Percentiles rank a stretch among this genome's conserved stretches.
Conservation (phyloP, 1,140 invertebrate species). For the Hirudo medicinalis region DNA sequence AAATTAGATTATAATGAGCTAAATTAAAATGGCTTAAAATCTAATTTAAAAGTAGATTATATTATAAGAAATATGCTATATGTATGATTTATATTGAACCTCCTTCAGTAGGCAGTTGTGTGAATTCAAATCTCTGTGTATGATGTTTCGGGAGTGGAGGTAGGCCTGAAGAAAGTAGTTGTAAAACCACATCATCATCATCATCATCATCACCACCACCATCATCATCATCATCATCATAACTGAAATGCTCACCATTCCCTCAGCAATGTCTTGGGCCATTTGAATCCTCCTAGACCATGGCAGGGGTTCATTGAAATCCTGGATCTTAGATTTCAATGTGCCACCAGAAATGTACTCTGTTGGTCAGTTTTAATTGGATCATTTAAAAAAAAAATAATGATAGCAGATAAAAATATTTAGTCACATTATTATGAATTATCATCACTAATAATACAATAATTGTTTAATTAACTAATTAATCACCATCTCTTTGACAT, state of each 20-base stretch:
- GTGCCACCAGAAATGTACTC: constrained; percentile 39
- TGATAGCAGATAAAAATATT: background rate
- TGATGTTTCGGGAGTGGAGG: constrained; percentile 39
- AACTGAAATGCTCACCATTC: constrained; percentile 31
- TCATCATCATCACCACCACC: no score
- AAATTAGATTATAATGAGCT: no score
- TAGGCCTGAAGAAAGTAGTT: constrained; percentile 30
- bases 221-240: no score
- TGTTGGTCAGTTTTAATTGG: constrained; percentile 9
- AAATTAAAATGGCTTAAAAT: no score
- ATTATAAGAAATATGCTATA: background rate
- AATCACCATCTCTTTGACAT: no score
- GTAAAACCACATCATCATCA: no score
- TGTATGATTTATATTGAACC: no score
- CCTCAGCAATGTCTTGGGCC: constrained; percentile 37
- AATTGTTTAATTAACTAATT: background rate
- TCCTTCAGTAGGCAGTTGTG: constrained; percentile 38
- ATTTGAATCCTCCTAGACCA: constrained; percentile 34
- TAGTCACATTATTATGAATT: constrained; percentile 17
- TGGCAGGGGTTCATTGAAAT: constrained; percentile 29
- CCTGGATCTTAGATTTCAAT: constrained; percentile 34
- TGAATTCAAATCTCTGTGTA: constrained; percentile 40
- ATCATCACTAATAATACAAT: background rate
- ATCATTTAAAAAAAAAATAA: no score
- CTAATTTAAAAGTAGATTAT: no score